Base-by-base conservation (phyloP, 2,888 invertebrate species). In the Paralinhomoeus sp. region DNA sequence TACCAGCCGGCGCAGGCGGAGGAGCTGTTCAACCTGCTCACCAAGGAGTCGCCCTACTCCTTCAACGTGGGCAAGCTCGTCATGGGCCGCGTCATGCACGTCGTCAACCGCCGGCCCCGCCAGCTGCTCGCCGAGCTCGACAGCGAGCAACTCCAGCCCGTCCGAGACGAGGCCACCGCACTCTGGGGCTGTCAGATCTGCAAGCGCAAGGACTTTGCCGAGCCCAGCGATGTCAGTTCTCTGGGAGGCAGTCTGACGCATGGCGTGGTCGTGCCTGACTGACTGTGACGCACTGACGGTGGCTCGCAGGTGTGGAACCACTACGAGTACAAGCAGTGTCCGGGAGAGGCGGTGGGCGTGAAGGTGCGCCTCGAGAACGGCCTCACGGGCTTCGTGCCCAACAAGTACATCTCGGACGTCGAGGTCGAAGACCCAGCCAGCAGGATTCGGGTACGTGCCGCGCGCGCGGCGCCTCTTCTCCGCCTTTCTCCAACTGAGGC, bases 21-120 rank as follows among this genome's bases (percentile, higher is more conserved):
- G 58, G 84, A 87, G 62, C 59, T 82, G 39, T 97, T 97, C 61
- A 84, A 89, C 62, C 78, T 89, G 70, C 66, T 97, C 12, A 89
- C 89, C 7, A 91, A 91, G 66, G 93, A 97, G 68, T 78, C 81
- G 0, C 85, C 87, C 0, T 82, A 87, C 57, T 80, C 84, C 0
- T 83, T 93, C 55, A 85, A 78, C 58, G 78, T 83, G 45, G 67
- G 66, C 33, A 69, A 68, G 68, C 73, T 93, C 70, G 74, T 89
- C 15, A 68, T 78, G 49, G 78, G 80, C 0, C 75, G 75, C 1
- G 84, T 85, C 0, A 65, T 73, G 12, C 60, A 38, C 20, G 47
- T 53, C 23, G 47, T 45, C 5, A 45, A 52, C 21, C 45, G 47
- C 3, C 41, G 41, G 24, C 41, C 42, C 33, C 27, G 33, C 1